Evolutionary conservation across 2,888 invertebrate genomes (phyloP), one percentile per base, ranked within the genome.

Genomic region (Nemapogon koenigi): DNA sequence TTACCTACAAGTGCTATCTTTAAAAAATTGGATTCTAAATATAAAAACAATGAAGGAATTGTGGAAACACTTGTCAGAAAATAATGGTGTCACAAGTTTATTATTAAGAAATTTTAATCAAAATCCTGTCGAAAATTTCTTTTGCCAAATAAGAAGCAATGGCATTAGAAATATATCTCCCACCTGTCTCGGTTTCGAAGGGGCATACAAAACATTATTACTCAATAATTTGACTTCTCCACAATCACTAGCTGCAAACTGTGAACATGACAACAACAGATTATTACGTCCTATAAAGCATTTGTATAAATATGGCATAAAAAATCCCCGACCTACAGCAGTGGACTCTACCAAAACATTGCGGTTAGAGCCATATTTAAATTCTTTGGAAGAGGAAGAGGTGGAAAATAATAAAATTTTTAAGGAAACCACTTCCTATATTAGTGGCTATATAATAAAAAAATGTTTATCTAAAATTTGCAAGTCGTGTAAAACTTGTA

Each of bases 51-150:
- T 30, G 30, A 30, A 15, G 11, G 39, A 40, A 26, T 13, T 40
- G 14, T 40, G n/a, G 6, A 10, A n/a, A 4, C 10, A 35, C 10
- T 26, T 40, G n/a, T 32, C 30, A 16, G 22, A 26, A 32, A 15
- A 26, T 13, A 16, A 37, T 37, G 4, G 17, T 14, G 15, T 40
- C 10, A 40, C 10, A 8, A 39, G 30, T 30, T 4, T 39, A 13
- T 22, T 39, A 22, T 33, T 28, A 15, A 32, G 40, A 27, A 40
- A 40, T 30, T 37, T 40, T 8, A 40, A 40, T 19, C 40, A 40
- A 16, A 37, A 40, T 18, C 40, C 40, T n/a, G 15, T 40, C 15
- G 40, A 40, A n/a, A 32, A 32, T 19, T 37, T 40, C 25, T 37
- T 40, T 37, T 28, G 37, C 10, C 19, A 17, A 32, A 40, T 40